Conservation (phyloP, 2,888 invertebrate genomes). For the Sialis lutaria region DNA sequence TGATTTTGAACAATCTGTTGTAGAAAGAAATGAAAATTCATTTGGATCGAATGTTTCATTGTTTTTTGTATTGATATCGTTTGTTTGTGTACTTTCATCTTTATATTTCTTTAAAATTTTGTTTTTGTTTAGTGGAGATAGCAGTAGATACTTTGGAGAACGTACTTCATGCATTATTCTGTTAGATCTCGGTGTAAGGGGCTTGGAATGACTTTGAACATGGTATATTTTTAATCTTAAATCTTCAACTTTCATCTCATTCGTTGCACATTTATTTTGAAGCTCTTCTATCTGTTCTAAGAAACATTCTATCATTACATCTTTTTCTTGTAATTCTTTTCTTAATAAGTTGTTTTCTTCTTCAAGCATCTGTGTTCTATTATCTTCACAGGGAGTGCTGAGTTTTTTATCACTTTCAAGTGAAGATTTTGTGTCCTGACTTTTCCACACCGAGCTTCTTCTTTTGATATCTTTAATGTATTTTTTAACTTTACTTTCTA, state of each 20-base stretch:
- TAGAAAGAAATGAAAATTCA: no score
- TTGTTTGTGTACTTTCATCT: no score
- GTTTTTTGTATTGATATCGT: no score
- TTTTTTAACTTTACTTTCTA: constrained; percentile 1
- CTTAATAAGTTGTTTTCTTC: not conserved
- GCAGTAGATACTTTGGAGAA: no score
- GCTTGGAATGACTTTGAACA: not conserved
- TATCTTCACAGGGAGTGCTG: not conserved
- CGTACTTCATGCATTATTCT: not conserved
- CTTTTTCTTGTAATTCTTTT: not conserved
- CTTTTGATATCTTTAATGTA: constrained; percentile 1
- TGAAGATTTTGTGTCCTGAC: not conserved
- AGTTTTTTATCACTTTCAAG: not conserved
- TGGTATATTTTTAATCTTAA: not conserved
- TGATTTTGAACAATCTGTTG: no score
- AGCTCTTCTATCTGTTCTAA: constrained; percentile 1
- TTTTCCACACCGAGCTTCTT: not conserved
- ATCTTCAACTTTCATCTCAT: not conserved
- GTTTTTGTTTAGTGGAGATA: no score
- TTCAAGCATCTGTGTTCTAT: not conserved
- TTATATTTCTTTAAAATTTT: no score
- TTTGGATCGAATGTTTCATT: no score
- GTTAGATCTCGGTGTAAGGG: not conserved
- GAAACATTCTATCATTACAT: constrained; percentile 1
- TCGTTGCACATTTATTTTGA: not conserved